These are phyloP conservation scores for Sebastes itinus DNA, from an alignment of 2,797 vertebrate species.

Conservation along the genomic window DNA sequence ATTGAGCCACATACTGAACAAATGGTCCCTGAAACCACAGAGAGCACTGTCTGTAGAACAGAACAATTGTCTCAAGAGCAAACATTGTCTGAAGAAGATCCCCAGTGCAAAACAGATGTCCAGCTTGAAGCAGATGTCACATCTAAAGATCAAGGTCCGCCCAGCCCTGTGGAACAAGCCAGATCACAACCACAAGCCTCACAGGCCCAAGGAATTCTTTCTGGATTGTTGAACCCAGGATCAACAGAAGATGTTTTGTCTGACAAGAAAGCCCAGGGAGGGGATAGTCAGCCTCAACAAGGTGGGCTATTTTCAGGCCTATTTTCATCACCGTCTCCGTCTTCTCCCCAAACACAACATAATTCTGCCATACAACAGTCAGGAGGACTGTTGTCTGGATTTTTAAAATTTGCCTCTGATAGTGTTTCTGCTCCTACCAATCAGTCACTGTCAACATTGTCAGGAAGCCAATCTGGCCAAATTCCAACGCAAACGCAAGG, in stretches of 20 bases:
- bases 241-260: slow-evolving; percentile 55
- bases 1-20: slow-evolving; percentile 45
- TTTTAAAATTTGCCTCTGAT: slow-evolving; percentile 85
- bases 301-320: slow-evolving; percentile 77
- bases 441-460: slow-evolving; percentile 36
- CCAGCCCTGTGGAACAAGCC: slow-evolving; percentile 24
- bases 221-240: slow-evolving; percentile 71
- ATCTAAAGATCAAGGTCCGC: slow-evolving; percentile 30
- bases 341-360: slow-evolving; percentile 60
- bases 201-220: slow-evolving; percentile 68
- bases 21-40: slow-evolving; percentile 11
- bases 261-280: slow-evolving; percentile 59
- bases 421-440: slow-evolving; percentile 61
- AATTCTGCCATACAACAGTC: slow-evolving; percentile 58
- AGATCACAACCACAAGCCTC: slow-evolving; percentile 41
- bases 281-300: slow-evolving; percentile 69
- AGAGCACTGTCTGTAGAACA: not conserved
- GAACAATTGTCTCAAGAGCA: slow-evolving; percentile 33
- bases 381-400: slow-evolving; percentile 78
- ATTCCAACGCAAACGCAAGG: slow-evolving; percentile 40
- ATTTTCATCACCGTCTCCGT: slow-evolving; percentile 69
- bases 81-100: slow-evolving; percentile 28
- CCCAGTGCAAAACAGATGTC: slow-evolving; percentile 12
- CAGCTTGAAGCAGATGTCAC: slow-evolving; percentile 22
- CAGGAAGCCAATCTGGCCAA: slow-evolving; percentile 44